Evolutionary conservation across 2,113 vertebrate genomes (phyloP), one percentile per base, ranked within the genome.

Genomic region (Octodon degus): DNA sequence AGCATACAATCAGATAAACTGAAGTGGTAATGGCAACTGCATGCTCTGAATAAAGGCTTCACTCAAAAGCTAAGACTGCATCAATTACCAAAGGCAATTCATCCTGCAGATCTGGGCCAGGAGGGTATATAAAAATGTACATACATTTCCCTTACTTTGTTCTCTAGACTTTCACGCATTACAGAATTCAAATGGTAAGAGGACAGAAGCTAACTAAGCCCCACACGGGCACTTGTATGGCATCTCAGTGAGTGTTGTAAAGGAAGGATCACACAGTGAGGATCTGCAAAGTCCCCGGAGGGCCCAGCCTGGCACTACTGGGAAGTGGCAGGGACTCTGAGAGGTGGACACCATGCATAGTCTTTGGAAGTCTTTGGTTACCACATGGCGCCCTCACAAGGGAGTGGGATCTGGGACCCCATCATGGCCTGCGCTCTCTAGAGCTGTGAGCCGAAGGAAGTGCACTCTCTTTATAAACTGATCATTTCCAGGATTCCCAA

Each of bases 181-280:
- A 76, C 81, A 94, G 87, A 90, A 87, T 80, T n/a, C 74, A 7
- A 96, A 37, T 53, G 19, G 10, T 77, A 89, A 60, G 67, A 70
- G 92, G 68, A 87, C 5, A 32, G 30, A 27, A 40, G 63, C 77
- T 94, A 90, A 83, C 27, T 19, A 50, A 81, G 22, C 16, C 47
- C 62, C 25, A 86, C 20, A 11, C 24, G 30, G 47, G 62, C 3
- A 79, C 43, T 63, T 89, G 34, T 32, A 74, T 65, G 9, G 32
- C 72, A 22, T 91, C 84, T 89, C 65, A 89, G 53, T 40, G 63
- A 17, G 13, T 40, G 37, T 14, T 67, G 12, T 65, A 25, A 90
- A 82, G 4, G 27, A 79, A 89, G 47, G 60, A 86, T 85, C 32
- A 95, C 81, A 94, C 7, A 53, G 47, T n/a, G 16, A 11, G 1